Conservation (phyloP, 2,888 invertebrate genomes). For the Reticulitermes lucifugus region DNA sequence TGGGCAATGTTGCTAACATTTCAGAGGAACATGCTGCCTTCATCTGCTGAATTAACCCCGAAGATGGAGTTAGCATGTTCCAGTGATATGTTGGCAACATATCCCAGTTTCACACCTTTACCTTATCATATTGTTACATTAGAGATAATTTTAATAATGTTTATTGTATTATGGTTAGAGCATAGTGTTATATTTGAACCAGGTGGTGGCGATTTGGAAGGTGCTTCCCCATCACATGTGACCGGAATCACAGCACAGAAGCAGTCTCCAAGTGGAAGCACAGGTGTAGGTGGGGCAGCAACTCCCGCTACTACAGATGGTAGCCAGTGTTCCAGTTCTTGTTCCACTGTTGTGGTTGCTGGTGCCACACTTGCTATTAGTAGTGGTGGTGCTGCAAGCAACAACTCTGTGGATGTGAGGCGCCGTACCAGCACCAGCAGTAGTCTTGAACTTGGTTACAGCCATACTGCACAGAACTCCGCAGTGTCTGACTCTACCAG, state of each 20-base stretch:
- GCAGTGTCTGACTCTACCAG: conserved; percentile 76
- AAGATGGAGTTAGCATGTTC: too few species aligned
- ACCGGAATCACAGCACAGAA: conserved; percentile 30
- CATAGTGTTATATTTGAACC: background rate
- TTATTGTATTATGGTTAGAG: background rate
- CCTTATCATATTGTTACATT: background rate
- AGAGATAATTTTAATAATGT: background rate
- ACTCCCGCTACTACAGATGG: conserved; percentile 63
- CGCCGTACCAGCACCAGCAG: conserved; percentile 82
- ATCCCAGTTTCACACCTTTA: too few species aligned
- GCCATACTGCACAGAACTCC: conserved; percentile 89
- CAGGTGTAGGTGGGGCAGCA: conserved; percentile 47
- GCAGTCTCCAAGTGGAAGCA: conserved; percentile 44
- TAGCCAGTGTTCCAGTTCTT: conserved; percentile 88
- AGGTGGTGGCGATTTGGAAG: conserved; percentile 38
- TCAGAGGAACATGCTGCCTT: too few species aligned
- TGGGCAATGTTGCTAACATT: background rate
- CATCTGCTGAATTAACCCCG: too few species aligned
- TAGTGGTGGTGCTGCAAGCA: background rate
- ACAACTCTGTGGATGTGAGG: conserved; percentile 16
- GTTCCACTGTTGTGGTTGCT: conserved; percentile 86
- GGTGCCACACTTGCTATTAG: conserved; percentile 57
- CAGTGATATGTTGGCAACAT: too few species aligned
- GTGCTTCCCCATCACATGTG: conserved; percentile 19
- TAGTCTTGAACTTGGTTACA: conserved; percentile 85